Conservation (phyloP, 2,797 vertebrate genomes). For the Kryptopterus vitreolus region DNA sequence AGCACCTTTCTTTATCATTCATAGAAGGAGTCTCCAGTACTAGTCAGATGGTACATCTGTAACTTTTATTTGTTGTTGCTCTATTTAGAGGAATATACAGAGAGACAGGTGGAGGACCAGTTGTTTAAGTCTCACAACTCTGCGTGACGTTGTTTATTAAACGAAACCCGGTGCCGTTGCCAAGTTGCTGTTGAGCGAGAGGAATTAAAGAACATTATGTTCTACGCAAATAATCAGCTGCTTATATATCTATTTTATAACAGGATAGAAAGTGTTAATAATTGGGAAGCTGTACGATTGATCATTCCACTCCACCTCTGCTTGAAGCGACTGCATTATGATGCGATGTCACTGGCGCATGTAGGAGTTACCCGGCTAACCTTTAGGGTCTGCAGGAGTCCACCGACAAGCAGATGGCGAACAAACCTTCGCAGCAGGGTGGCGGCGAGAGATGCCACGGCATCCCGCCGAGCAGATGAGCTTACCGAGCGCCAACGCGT, state of each 20-base stretch:
- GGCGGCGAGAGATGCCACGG: conserved; percentile 73
- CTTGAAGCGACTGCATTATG: background rate
- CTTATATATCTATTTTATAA: background rate
- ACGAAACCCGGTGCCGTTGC: background rate
- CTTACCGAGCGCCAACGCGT: conserved; percentile 68
- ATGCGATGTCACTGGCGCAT: background rate
- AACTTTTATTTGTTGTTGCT: background rate
- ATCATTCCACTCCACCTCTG: conserved; percentile 4
- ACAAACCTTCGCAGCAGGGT: conserved; percentile 73
- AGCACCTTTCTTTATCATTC: background rate
- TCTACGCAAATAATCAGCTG: background rate
- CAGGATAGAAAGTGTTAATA: background rate
- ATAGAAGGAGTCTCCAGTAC: background rate
- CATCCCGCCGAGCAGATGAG: conserved; percentile 75
- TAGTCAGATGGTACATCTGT: background rate
- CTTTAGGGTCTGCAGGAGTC: conserved; percentile 60
- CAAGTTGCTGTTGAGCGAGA: background rate
- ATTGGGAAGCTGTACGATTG: background rate
- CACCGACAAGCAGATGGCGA: conserved; percentile 73
- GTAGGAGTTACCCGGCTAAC: conserved; percentile 60
- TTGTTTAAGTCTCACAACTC: background rate
- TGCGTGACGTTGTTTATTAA: background rate
- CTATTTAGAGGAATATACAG: background rate
- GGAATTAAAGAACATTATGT: background rate
- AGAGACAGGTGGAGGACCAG: background rate